Percentiles rank a stretch among this genome's conserved stretches.
These are phyloP conservation scores for Actenoides hombroni DNA, from an alignment of 2,113 vertebrate genomes.

Conservation along the genomic window DNA sequence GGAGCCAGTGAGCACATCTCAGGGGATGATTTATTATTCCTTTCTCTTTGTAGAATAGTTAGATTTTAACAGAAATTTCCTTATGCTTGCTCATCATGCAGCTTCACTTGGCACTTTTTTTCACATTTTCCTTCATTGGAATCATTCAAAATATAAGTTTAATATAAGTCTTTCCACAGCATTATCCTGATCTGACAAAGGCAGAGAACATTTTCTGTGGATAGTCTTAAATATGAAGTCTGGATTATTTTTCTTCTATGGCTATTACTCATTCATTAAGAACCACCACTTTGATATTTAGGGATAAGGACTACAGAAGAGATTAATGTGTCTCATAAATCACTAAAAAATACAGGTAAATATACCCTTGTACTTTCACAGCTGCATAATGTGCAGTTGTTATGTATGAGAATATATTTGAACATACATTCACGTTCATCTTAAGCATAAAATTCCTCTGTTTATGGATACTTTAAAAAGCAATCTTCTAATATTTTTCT, in stretches of 20 bases:
- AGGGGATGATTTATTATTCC: background rate
- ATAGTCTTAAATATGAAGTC: background rate
- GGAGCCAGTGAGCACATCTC: background rate
- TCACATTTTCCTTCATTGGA: background rate
- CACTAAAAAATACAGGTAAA: background rate
- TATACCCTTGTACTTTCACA: background rate
- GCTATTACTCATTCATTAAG: background rate
- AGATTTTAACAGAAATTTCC: background rate
- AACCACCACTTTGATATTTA: background rate
- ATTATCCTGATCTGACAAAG: background rate
- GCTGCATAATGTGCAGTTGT: background rate
- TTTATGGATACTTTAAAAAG: background rate
- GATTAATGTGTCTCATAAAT: background rate
- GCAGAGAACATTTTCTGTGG: background rate
- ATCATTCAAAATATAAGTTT: background rate
- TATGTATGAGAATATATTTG: background rate
- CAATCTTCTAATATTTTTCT: background rate
- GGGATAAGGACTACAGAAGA: background rate
- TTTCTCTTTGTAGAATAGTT: background rate
- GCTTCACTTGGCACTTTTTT: background rate
- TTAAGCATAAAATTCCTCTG: background rate
- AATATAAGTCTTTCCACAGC: background rate
- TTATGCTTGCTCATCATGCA: background rate
- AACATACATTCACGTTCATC: background rate
- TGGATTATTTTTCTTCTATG: background rate